Evolutionary conservation across 2,888 invertebrate genomes (phyloP).

Genomic region (Diachrysia chrysitis): DNA sequence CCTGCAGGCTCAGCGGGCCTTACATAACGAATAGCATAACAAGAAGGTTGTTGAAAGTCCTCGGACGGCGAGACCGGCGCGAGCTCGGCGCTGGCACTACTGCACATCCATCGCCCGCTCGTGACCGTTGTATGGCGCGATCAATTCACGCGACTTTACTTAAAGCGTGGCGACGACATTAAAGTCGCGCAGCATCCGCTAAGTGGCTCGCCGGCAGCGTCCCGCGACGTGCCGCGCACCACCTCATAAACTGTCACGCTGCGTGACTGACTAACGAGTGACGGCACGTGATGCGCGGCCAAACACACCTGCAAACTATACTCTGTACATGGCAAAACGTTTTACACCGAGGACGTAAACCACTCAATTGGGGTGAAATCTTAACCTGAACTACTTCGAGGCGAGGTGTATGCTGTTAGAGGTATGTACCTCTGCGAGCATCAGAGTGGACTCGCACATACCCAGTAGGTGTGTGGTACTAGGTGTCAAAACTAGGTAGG

Average conservation of each 20-base stretch:
- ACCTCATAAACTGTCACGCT: neutral
- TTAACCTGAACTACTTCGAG: neutral
- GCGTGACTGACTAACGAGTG: conserved; percentile 16
- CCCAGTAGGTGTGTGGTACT: no score
- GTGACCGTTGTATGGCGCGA: conserved; percentile 45
- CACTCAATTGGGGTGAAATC: conserved; percentile 7
- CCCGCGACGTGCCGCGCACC: conserved; percentile 1
- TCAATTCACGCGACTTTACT: conserved; percentile 34
- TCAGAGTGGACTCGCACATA: no score
- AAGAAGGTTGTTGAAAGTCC: no score
- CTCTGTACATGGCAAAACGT: neutral
- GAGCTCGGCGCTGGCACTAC: conserved; percentile 4
- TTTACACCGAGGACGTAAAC: conserved; percentile 12
- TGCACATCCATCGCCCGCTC: conserved; percentile 24
- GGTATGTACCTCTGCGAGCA: no score
- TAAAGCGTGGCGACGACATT: conserved; percentile 18
- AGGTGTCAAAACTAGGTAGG: no score
- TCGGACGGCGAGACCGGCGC: neutral
- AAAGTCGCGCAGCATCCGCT: conserved; percentile 26
- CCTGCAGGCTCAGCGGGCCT: no score
- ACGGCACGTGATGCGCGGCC: conserved; percentile 1
- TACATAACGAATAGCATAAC: no score
- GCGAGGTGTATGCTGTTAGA: conserved; percentile 7
- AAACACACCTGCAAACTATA: neutral
- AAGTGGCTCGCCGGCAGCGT: conserved; percentile 26